Percentiles rank a stretch among this genome's conserved stretches.
These are phyloP conservation scores for Bothrops jararaca DNA, from an alignment of 2,113 vertebrate genomes.

Conservation along the genomic window DNA sequence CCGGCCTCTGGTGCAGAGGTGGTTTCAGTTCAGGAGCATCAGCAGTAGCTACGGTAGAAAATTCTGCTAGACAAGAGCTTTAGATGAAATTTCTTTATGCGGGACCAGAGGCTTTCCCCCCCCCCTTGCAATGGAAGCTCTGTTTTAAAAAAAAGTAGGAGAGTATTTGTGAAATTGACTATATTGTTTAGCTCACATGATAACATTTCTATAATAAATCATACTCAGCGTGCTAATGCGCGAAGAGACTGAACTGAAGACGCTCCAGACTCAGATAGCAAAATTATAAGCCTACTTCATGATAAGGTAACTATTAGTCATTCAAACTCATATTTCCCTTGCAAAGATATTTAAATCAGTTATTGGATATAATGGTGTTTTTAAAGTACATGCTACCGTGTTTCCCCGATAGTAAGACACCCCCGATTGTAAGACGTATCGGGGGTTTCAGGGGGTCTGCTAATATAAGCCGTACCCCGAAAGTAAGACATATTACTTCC, in stretches of 20 bases:
- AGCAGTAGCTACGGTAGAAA: slow-evolving; percentile 32
- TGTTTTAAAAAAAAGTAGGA: slow-evolving; percentile 78
- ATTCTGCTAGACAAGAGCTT: slow-evolving; percentile 39
- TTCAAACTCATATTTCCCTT: slow-evolving; percentile 95
- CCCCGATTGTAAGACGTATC: too few species aligned
- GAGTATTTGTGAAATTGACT: slow-evolving; percentile 91
- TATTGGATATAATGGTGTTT: slow-evolving; percentile 74
- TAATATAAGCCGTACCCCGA: too few species aligned
- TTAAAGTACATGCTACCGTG: slow-evolving; percentile 63
- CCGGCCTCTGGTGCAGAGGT: slow-evolving; percentile 44
- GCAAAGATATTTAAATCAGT: slow-evolving; percentile 78
- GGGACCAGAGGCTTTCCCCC: slow-evolving; percentile 64
- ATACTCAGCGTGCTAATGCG: slow-evolving; percentile 99
- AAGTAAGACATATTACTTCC: too few species aligned
- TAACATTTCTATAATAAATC: slow-evolving; percentile 99
- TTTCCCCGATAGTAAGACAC: too few species aligned
- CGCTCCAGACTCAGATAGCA: slow-evolving; percentile 99
- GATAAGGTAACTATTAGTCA: slow-evolving; percentile 99
- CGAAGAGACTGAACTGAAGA: slow-evolving; percentile 99
- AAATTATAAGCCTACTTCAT: slow-evolving; percentile 99
- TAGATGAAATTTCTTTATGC: slow-evolving; percentile 53
- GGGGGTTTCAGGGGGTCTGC: too few species aligned
- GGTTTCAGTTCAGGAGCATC: slow-evolving; percentile 38
- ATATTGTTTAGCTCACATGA: slow-evolving; percentile 98
- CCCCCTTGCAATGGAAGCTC: slow-evolving; percentile 75